Evolutionary conservation across 2,113 vertebrate genomes (phyloP).

Genomic region (Callipepla squamata): DNA sequence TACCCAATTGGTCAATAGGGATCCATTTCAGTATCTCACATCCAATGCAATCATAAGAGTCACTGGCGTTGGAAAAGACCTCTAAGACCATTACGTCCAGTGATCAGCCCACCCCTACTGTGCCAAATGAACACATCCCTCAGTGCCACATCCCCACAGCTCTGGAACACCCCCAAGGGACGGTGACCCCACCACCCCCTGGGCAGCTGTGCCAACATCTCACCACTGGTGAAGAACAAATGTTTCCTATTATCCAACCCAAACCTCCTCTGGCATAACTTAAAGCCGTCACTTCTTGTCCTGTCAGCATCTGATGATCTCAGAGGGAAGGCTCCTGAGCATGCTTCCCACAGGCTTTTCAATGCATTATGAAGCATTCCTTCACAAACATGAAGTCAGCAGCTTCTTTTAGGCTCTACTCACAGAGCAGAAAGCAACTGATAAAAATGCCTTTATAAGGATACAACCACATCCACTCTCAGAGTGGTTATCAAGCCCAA

Average conservation of each 20-base stretch:
- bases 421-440: neutral
- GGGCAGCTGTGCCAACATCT: no score
- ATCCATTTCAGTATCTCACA: neutral
- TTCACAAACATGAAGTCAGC: neutral
- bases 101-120: no score
- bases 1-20: neutral
- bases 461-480: rapidly evolving
- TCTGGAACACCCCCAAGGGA: no score
- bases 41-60: neutral
- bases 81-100: no score
- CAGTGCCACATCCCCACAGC: no score
- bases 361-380: rapidly evolving
- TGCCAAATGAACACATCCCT: no score
- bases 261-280: no score
- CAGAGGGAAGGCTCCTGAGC: neutral
- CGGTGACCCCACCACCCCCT: no score
- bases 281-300: no score
- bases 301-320: neutral
- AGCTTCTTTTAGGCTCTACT: neutral
- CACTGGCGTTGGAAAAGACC: no score
- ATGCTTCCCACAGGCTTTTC: rapidly evolving
- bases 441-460: rapidly evolving
- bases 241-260: no score
- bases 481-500: neutral
- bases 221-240: no score